Percentiles rank a stretch among this genome's conserved stretches.
phyloP scores from a whole-genome alignment of 2,113 vertebrate genomes.

The Paramisgurnus dabryanus region DNA sequence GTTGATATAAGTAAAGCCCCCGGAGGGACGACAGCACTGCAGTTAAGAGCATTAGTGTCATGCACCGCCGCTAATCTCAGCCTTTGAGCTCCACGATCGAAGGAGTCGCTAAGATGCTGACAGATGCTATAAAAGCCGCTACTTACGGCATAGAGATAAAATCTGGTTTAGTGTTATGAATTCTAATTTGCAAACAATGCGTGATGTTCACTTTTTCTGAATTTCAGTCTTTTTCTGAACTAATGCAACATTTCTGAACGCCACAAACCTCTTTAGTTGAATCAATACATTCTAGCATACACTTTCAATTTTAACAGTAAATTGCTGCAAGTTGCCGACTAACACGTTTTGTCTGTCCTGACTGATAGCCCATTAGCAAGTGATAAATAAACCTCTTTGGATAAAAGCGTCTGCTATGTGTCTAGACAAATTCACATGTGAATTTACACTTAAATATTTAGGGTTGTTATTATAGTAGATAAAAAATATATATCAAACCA shows the following conservation, averaged over 20 bases:
- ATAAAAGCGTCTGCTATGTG: slow-evolving; percentile 5
- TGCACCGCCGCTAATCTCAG: slow-evolving; percentile 44
- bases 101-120: slow-evolving; percentile 16
- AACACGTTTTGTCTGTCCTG: slow-evolving; percentile 59
- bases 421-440: too few species aligned
- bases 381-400: slow-evolving; percentile 58
- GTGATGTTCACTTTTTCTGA: slow-evolving; percentile 4
- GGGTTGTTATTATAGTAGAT: too few species aligned
- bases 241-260: slow-evolving; percentile 61
- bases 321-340: slow-evolving; percentile 50
- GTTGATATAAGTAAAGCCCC: slow-evolving; percentile 14
- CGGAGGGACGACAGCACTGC: slow-evolving; percentile 16
- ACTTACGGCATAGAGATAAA: slow-evolving; percentile 30
- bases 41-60: slow-evolving; percentile 49
- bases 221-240: slow-evolving; percentile 20
- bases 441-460: too few species aligned
- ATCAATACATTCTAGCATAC: slow-evolving; percentile 40
- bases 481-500: too few species aligned
- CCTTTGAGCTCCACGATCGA: slow-evolving; percentile 13
- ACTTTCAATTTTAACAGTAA: neutral
- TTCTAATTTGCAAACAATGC: slow-evolving; percentile 45
- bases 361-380: slow-evolving; percentile 63
- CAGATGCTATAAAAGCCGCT: slow-evolving; percentile 25
- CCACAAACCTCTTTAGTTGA: slow-evolving; percentile 55
- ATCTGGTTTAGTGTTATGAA: slow-evolving; percentile 44